Base-by-base conservation (phyloP, 2,888 invertebrate genomes). In the Ophion ellenae region DNA sequence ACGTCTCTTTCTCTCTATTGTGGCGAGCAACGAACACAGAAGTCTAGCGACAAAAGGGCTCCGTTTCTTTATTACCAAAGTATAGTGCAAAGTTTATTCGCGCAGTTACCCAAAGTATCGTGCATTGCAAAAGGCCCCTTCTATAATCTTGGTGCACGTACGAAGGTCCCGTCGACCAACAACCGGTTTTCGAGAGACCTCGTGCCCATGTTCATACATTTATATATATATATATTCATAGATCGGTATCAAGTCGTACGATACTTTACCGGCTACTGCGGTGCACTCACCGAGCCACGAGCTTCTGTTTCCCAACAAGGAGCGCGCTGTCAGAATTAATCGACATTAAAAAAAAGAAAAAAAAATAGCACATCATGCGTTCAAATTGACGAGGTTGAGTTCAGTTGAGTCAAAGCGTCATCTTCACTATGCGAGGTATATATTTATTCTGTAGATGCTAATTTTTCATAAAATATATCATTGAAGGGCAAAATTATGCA, bases 71-170 rank as follows among this genome's bases (percentile, higher is more conserved):
- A 57, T 10, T 81, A 32, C 40, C 40, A 32, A 61, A 73, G 53
- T 73, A 40, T 14, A 75, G 74, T 24, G 28, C 74, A 69, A 81
- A 61, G 67, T 67, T 74, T 61, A 74, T 59, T 10, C 28, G 32
- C 47, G 40, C 40, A 40, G 32, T 2, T 74, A 20, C 61, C 74
- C n/a, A 59, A 75, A 81, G 74, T 74, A 69, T 81, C 74, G 63
- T 84, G 70, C 84, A 71, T 71, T 80, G 75, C 66, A 71, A 84
- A 76, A 76, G 24, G 59, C 45, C 11, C 10, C 40, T 64, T 71
- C 28, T 57, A 80, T 57, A 45, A 10, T 17, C 45, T 70, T 17
- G 66, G 11, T 73, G 66, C 24, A 47, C 40, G 40, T n/a, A 71
- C 36, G 40, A 45, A 45, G 66, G 77, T 69, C 64, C 45, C 75